Evolutionary conservation across 1,140 invertebrate species (phyloP).

Genomic region (Drosophila kohkoa): DNA sequence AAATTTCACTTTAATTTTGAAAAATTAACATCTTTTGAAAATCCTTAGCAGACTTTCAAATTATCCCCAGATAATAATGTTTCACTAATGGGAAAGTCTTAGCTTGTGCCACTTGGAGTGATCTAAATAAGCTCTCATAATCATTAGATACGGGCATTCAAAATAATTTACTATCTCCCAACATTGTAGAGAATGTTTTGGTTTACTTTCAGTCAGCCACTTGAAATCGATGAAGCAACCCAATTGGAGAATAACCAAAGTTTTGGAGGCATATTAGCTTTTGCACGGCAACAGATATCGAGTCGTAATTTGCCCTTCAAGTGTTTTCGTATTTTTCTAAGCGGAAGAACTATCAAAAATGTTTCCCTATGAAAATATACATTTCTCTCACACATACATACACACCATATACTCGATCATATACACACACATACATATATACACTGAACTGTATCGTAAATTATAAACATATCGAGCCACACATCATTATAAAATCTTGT

Average conservation of each 20-base stretch:
- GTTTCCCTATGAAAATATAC: constrained; percentile 28
- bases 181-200: constrained; percentile 1
- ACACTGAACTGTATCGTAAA: constrained; percentile 60
- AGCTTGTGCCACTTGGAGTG: no score
- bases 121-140: not conserved
- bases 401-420: not conserved
- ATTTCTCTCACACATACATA: not conserved
- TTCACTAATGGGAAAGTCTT: no score
- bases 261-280: constrained; percentile 10
- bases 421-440: not conserved
- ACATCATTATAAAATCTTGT: constrained; percentile 63
- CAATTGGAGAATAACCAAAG: not conserved
- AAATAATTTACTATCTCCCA: not conserved
- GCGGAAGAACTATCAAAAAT: constrained; percentile 36
- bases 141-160: not conserved
- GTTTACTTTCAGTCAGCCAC: constrained; percentile 8
- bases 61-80: no score
- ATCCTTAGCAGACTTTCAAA: no score
- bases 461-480: constrained; percentile 76
- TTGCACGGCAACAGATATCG: constrained; percentile 5
- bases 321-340: constrained; percentile 19
- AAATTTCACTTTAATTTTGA: no score
- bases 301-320: constrained; percentile 1
- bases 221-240: constrained; percentile 2
- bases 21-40: no score